phyloP scores from a whole-genome alignment of 2,888 invertebrate species.

The Oscheius sp. region DNA sequence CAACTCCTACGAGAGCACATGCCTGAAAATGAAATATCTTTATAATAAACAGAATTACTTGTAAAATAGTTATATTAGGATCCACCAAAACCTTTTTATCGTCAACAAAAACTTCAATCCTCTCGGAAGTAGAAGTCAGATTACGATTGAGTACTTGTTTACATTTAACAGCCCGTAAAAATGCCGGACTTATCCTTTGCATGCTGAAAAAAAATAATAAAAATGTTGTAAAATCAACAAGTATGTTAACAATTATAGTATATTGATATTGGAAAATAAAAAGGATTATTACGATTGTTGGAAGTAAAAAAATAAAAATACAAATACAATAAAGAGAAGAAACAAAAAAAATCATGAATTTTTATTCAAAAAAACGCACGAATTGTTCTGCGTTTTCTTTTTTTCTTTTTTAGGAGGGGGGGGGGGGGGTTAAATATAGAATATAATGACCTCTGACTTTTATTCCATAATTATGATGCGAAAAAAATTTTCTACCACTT shows the following conservation, averaged over 20 bases:
- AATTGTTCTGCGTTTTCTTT: no score
- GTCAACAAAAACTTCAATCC: slow-evolving; percentile 85
- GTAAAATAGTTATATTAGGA: slow-evolving; percentile 94
- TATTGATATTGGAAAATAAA: no score
- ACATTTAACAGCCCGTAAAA: slow-evolving; percentile 27
- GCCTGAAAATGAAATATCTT: slow-evolving; percentile 42
- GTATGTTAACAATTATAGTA: no score
- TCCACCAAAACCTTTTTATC: slow-evolving; percentile 91
- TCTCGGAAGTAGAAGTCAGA: slow-evolving; percentile 69
- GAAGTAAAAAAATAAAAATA: no score
- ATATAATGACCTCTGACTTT: no score
- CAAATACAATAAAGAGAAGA: neutral
- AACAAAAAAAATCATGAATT: neutral
- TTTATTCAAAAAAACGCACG: no score
- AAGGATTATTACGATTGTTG: no score
- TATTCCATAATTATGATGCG: no score
- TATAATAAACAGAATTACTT: slow-evolving; percentile 75
- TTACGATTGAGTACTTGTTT: neutral
- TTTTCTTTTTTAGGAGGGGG: no score
- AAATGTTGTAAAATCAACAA: no score
- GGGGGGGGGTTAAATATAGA: no score
- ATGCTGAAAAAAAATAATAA: slow-evolving; percentile 30
- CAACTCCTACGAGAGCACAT: slow-evolving; percentile 90
- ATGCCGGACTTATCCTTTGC: slow-evolving; percentile 45
- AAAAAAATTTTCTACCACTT: no score